A percentile compares a stretch with the other conserved stretches of the same genome.
phyloP scores from a whole-genome alignment of 2,888 invertebrate genomes.

The Lordiphosa andalusiaca region DNA sequence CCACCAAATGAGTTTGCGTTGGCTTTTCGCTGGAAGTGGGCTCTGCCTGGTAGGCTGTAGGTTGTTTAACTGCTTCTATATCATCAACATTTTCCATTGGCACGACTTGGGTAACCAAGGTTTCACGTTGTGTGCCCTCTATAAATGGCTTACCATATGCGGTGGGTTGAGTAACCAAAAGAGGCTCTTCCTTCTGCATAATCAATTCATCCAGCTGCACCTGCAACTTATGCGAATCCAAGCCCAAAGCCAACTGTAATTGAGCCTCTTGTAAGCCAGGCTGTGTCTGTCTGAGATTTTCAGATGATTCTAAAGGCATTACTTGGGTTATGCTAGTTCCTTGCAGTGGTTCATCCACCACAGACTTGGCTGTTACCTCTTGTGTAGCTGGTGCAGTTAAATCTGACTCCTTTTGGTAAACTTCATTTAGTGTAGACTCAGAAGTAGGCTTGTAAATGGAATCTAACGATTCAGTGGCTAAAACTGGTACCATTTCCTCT shows the following conservation, averaged over 20 bases:
- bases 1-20: constrained; percentile 38
- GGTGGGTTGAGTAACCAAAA: constrained; percentile 9
- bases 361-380: constrained; percentile 37
- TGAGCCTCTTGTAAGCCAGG: constrained; percentile 19
- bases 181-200: constrained; percentile 55
- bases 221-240: constrained; percentile 44
- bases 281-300: constrained; percentile 17
- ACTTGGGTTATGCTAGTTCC: constrained; percentile 48
- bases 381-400: constrained; percentile 21
- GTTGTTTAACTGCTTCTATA: constrained; percentile 11
- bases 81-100: constrained; percentile 53
- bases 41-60: constrained; percentile 13
- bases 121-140: constrained; percentile 63
- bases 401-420: constrained; percentile 55
- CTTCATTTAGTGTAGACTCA: constrained; percentile 32
- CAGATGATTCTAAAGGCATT: constrained; percentile 46
- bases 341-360: constrained; percentile 45
- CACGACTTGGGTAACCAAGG: constrained; percentile 53
- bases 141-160: constrained; percentile 56
- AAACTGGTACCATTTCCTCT: constrained; percentile 9
- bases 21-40: constrained; percentile 12
- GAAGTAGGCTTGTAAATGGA: constrained; percentile 45
- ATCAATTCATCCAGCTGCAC: constrained; percentile 43
- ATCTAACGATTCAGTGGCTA: constrained; percentile 45
- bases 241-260: constrained; percentile 13